Conservation (phyloP, 2,797 vertebrate species). For the Nasua narica region DNA sequence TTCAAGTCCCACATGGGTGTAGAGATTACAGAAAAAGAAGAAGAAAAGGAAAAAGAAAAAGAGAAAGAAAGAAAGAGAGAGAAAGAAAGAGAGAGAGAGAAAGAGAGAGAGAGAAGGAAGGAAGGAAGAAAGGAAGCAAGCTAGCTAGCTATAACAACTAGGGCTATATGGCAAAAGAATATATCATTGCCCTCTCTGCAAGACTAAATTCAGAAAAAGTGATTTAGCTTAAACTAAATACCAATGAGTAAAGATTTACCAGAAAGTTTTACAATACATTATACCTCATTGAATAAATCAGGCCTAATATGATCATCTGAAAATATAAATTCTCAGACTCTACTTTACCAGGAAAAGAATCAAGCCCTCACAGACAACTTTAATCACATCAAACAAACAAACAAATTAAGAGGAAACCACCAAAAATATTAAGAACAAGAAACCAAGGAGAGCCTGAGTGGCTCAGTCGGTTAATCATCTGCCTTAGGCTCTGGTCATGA, state of each 20-base stretch:
- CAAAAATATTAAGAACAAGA: slow-evolving; percentile 56
- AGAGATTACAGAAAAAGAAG: neutral
- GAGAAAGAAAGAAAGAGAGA: neutral
- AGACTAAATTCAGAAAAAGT: slow-evolving; percentile 32
- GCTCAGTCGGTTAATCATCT: neutral
- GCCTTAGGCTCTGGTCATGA: neutral
- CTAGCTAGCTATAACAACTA: slow-evolving; percentile 13
- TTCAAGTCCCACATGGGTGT: neutral
- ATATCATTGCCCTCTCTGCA: neutral
- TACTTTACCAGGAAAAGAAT: slow-evolving; percentile 22
- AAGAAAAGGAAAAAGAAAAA: neutral
- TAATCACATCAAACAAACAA: neutral
- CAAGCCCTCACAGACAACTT: slow-evolving; percentile 43
- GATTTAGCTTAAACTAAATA: slow-evolving; percentile 18
- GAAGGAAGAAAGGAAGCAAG: slow-evolving; percentile 22
- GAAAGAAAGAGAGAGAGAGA: neutral
- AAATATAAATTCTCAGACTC: slow-evolving; percentile 52
- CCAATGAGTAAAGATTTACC: neutral
- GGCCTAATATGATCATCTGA: slow-evolving; percentile 23
- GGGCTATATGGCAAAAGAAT: neutral
- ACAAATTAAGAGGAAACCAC: slow-evolving; percentile 42
- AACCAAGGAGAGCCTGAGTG: neutral
- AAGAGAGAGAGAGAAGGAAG: neutral
- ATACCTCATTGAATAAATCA: slow-evolving; percentile 25
- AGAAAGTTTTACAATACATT: slow-evolving; percentile 13